Evolutionary conservation across 2,888 invertebrate genomes (phyloP), one percentile per base, ranked within the genome.

Genomic region (Machimus rusticus): DNA sequence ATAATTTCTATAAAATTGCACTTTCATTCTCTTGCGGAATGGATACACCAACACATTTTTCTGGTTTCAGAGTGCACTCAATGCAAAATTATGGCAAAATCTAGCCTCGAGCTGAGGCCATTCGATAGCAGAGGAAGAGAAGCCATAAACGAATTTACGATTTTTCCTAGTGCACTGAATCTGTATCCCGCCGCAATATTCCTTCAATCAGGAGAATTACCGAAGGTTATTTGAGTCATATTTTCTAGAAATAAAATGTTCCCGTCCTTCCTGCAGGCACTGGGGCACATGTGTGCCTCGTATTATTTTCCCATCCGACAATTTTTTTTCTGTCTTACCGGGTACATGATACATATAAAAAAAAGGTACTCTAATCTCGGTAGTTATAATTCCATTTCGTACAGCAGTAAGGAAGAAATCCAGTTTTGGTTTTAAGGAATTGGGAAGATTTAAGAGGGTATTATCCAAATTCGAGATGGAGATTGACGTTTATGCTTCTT

Each of bases 171-270:
- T 66, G 51, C 34, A 66, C 82, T 82, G 57, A 66, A 57, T 82
- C 82, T 37, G 37, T 57, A 82, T 82, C 82, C 37, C 34, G 82
- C 82, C 82, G 82, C 82, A 55, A 82, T 82, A 82, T 66, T 82
- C 82, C 82, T 66, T 82, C 82, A 82, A 82, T 82, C 82, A 82
- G 82, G 82, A 57, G 82, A 82, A 82, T 82, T 82, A 82, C 82
- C 57, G 37, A 82, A 82, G 57, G 57, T 82, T 82, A 82, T 57
- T 51, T 39, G 82, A 82, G 57, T 82, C 55, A 82, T 82, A 19
- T 55, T 37, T 82, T 31, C 37, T 19, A 82, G 57, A 57, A 57
- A 82, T 82, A 82, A 82, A 82, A 82, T 57, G 55, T 51, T 55
- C 31, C 66, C 31, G 8, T 82, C 57, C 82, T 57, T 66, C 66